A percentile compares a stretch with the other conserved stretches of the same genome.
phyloP scores from a whole-genome alignment of 2,888 invertebrate species.

The Conops quadrifasciatus region DNA sequence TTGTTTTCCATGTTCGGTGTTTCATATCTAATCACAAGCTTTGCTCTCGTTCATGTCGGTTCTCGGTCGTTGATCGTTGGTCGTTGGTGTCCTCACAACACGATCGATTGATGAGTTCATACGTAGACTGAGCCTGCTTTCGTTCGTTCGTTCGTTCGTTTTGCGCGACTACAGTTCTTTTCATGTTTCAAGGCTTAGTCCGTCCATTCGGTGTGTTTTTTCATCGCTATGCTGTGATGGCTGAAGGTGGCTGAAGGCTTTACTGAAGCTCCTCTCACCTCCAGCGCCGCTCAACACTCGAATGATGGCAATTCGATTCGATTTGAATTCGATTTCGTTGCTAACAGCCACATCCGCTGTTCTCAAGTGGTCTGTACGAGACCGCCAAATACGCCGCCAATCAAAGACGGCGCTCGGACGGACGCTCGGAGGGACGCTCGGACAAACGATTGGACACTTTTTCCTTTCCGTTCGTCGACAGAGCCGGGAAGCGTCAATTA shows the following conservation, averaged over 20 bases:
- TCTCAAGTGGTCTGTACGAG: slow-evolving; percentile 22
- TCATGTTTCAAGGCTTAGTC: too few species aligned
- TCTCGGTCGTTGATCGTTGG: slow-evolving; percentile 18
- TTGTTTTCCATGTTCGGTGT: slow-evolving; percentile 7
- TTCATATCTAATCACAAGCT: slow-evolving; percentile 45
- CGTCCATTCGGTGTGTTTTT: too few species aligned
- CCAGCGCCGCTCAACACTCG: not conserved
- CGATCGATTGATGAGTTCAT: not conserved
- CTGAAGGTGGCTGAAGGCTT: too few species aligned
- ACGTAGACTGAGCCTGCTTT: too few species aligned
- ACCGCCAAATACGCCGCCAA: slow-evolving; percentile 31
- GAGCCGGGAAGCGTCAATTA: slow-evolving; percentile 26
- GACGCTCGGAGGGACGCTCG: not conserved
- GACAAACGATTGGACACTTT: too few species aligned
- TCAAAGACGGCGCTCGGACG: not conserved
- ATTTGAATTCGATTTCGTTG: not conserved
- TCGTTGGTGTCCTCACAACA: too few species aligned
- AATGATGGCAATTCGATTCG: not conserved
- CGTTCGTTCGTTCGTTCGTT: too few species aligned
- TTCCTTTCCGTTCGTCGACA: not conserved
- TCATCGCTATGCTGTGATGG: too few species aligned
- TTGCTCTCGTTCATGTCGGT: not conserved
- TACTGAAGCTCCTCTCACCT: not conserved
- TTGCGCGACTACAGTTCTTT: not conserved
- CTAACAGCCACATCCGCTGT: slow-evolving; percentile 20